Conservation (phyloP, 53 echinoderm and acorn worm genomes). For the Patiria pectinifera region DNA sequence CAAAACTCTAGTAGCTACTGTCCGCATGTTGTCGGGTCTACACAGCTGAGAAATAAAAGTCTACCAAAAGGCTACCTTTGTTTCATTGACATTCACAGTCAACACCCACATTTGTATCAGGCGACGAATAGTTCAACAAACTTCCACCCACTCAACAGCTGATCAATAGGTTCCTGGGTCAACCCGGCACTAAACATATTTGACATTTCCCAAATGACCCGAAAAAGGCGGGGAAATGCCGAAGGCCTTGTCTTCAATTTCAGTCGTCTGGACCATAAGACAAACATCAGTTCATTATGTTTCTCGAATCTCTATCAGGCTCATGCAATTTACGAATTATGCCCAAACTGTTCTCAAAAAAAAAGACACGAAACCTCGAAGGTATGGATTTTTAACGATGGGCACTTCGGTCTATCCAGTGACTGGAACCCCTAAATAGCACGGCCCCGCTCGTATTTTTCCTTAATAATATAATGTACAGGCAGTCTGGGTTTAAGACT, state of each 20-base stretch:
- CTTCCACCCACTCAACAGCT: neutral
- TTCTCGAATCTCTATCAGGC: neutral
- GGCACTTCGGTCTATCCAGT: neutral
- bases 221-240: neutral
- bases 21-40: too few species aligned
- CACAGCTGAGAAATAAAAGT: neutral
- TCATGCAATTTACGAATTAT: neutral
- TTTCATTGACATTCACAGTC: neutral
- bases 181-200: neutral
- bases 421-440: neutral
- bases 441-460: neutral
- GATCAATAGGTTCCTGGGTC: neutral
- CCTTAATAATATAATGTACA: neutral
- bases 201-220: slow-evolving; percentile 2
- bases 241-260: neutral
- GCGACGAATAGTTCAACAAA: neutral
- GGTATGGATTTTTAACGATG: neutral
- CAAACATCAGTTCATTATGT: neutral
- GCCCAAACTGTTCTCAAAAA: neutral
- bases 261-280: neutral
- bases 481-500: neutral
- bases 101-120: neutral
- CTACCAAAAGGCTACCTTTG: neutral
- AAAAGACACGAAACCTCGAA: neutral
- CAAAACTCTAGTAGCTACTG: too few species aligned